A percentile compares a stretch with the other conserved stretches of the same genome.
These are phyloP conservation scores for Paradoxurus hermaphroditus DNA, from an alignment of 2,113 vertebrate genomes.

Conservation along the genomic window DNA sequence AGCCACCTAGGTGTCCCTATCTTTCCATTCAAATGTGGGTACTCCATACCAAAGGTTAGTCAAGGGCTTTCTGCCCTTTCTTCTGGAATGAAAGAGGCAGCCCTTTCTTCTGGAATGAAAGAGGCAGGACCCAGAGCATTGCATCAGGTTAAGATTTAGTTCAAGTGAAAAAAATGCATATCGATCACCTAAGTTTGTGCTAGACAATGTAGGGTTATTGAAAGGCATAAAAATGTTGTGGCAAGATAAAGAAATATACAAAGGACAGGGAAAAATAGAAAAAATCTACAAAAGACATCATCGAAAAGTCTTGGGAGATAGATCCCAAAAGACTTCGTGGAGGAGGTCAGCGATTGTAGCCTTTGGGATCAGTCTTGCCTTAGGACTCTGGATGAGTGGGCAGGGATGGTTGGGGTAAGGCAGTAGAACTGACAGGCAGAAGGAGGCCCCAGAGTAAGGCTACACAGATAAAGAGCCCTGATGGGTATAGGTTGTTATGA, in stretches of 20 bases:
- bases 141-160: not conserved
- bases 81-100: not conserved
- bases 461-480: not conserved
- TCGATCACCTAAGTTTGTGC: not conserved
- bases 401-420: not conserved
- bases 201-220: not conserved
- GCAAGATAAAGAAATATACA: not conserved
- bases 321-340: not conserved
- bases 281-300: not conserved
- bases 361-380: not conserved
- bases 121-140: not conserved
- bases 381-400: too few species aligned
- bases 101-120: not conserved
- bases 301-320: not conserved
- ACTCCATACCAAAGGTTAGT: not conserved
- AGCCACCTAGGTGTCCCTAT: not conserved
- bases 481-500: not conserved
- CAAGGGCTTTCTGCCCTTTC: not conserved
- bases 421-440: not conserved
- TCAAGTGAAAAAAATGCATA: not conserved
- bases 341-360: not conserved
- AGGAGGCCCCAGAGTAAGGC: not conserved
- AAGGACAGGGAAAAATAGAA: not conserved
- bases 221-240: not conserved
- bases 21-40: not conserved